Base-by-base conservation (phyloP, 2,888 invertebrate genomes). In the Anthoptus insignis region DNA sequence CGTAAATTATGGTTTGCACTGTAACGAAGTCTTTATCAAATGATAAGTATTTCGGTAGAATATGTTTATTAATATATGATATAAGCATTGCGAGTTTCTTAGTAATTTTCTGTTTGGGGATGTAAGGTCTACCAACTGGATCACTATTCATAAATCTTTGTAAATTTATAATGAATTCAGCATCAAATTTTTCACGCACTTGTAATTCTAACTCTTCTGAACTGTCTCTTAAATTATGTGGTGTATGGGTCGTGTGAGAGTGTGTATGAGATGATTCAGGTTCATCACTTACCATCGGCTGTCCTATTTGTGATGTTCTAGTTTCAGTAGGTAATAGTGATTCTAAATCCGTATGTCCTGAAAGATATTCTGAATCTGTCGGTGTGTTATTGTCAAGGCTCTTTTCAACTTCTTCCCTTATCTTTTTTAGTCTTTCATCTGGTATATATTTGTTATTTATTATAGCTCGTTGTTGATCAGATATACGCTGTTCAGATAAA, bases 401-500 rank as follows among this genome's bases (percentile, higher is more conserved):
- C 21, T 21, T 19, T 19, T 29, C 11, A 39, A 49, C 34, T 39
- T 59, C 37, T 6, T 49, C 13, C 34, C 34, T 54, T n/a, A 65
- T 54, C 27, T 53, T 9, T 29, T 59, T 14, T 29, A 65, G 56
- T 19, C 32, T 34, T n/a, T 50, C n/a, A 8, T 53, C 52, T 5
- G 42, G 16, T 45, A 68, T 49, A 11, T 49, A 59, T 53, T 61
- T 67, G 42, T 70, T 68, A 14, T 60, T 63, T 13, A 68, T 24
- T 56, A 70, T 64, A 39, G 53, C 49, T 54, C 66, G 65, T 6
- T 59, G 21, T 32, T 70, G 68, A 24, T 70, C 68, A 53, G 70
- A 37, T n/a, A 68, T 27, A 42, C 68, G 42, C 54, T 70, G 66
- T 57, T 70, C 66, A 11, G 63, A 61, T 32, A 70, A 24, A 19